Base-by-base conservation (phyloP, 2,888 invertebrate species). In the Tipula helvola region DNA sequence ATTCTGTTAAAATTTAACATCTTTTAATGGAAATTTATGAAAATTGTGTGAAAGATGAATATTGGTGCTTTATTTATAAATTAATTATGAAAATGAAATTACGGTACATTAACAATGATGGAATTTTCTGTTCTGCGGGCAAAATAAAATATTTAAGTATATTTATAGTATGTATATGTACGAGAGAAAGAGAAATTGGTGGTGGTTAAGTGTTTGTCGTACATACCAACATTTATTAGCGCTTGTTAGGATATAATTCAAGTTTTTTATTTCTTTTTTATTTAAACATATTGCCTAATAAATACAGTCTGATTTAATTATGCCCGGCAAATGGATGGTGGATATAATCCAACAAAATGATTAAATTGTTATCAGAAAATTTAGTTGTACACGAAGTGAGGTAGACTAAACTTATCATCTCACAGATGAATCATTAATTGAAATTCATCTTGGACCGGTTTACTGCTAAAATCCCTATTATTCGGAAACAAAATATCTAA, bases 1-100 rank as follows among this genome's bases (percentile, higher is more conserved):
- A 28, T 71, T 71, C 71, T 71, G 71, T 71, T 71, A 71, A 71
- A 71, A 71, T 71, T 71, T 71, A 71, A 71, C 71, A 71, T 71
- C 71, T 71, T 71, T 28, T 71, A 71, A 71, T 71, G 71, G 71
- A 71, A 71, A 71, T 71, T 71, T 71, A 71, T 71, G 71, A 71
- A 71, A 71, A 71, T 71, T 71, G 71, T 39, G 28, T 71, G 71
- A 71, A 71, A 71, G 71, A 71, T 71, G 71, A 71, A 71, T 71
- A 71, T 71, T 71, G 71, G 71, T 71, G 71, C 71, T 71, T 71
- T 71, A 71, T 71, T 71, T 71, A 71, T 71, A 71, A 71, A 71
- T 71, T 71, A 71, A 71, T 71, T 71, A 71, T 71, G 71, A 71
- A 71, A 71, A 71, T 71, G 71, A 71, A 71, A 71, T 71, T 71